Evolutionary conservation across 1,140 invertebrate species (phyloP).

Genomic region (Solenopsis fugax): DNA sequence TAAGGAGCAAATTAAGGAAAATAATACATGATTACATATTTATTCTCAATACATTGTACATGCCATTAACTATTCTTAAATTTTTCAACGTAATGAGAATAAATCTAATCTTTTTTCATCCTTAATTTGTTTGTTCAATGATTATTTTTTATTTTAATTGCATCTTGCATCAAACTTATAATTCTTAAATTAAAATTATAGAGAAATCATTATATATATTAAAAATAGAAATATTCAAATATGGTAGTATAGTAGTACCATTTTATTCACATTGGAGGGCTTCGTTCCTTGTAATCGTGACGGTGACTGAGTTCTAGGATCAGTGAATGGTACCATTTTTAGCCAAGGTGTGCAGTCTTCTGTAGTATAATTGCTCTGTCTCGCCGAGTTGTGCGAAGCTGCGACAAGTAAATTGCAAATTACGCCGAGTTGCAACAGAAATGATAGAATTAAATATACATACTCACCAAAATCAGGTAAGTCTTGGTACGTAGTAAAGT

Average conservation of each 20-base stretch:
- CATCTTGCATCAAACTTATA: too few species aligned
- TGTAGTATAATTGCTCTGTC: slow-evolving; percentile 75
- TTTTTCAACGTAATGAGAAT: too few species aligned
- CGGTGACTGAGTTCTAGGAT: slow-evolving; percentile 78
- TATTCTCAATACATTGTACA: too few species aligned
- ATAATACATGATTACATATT: too few species aligned
- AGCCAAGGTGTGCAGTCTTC: slow-evolving; percentile 76
- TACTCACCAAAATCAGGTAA: slow-evolving; percentile 77
- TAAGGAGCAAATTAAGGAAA: too few species aligned
- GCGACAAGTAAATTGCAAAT: slow-evolving; percentile 37
- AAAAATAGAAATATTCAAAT: slow-evolving; percentile 3
- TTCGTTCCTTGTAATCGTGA: slow-evolving; percentile 71
- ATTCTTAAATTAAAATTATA: neutral
- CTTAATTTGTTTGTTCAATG: too few species aligned
- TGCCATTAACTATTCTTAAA: too few species aligned
- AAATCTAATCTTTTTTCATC: too few species aligned
- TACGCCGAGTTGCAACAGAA: slow-evolving; percentile 6
- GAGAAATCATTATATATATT: neutral
- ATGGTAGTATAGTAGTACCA: slow-evolving; percentile 71
- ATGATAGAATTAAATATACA: slow-evolving; percentile 49
- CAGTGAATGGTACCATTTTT: slow-evolving; percentile 79
- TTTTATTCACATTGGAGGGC: slow-evolving; percentile 81
- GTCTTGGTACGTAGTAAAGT: slow-evolving; percentile 75
- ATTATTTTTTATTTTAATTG: too few species aligned
- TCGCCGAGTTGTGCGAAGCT: slow-evolving; percentile 68